Base-by-base conservation (phyloP, 1,140 invertebrate species). In the Bombus polaris region DNA sequence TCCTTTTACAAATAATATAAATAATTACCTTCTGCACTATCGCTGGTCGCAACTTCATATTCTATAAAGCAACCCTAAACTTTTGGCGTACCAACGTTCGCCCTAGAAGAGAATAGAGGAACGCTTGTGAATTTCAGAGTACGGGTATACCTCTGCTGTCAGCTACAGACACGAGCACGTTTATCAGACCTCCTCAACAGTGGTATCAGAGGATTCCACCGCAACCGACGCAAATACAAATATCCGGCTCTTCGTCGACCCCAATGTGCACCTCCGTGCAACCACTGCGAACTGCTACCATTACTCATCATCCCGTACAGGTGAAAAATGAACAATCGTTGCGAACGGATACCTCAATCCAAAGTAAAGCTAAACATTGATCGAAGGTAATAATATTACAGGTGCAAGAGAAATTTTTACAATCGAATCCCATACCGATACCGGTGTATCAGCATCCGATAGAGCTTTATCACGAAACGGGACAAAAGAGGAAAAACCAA, bases 401-500 rank as follows among this genome's bases (percentile, higher is more conserved):
- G 87, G 68, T 89, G 18, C 88, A 89, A 35, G 88, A 91, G n/a
- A 93, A 92, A 62, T 80, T 92, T n/a, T 13, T 92, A 8, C 92
- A 92, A n/a, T 35, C 88, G 66, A 91, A 39, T 57, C 82, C 91
- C 2, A 86, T 78, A 62, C 70, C 85, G 35, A 94, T 94, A 66
- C 94, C 94, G 0, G 91, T 95, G 4, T 95, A 94, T 70, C 94
- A 95, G 44, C 91, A 93, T 42, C 91, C 93, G 0, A 77, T 89
- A 0, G 94, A 95, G 15, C 28, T 93, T 6, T 94, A 94, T 37
- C 91, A 90, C 3, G 93, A 93, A 8, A 65, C 88, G 1, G n/a
- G 85, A 0, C 90, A 93, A 39, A 90, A 92, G 5, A 87, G 93
- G 0, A 94, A 94, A 62, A 93, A 76, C 35, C 93, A 94, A 32